Evolutionary conservation across 2,797 vertebrate genomes (phyloP).

Genomic region (Intellagama lesueurii): DNA sequence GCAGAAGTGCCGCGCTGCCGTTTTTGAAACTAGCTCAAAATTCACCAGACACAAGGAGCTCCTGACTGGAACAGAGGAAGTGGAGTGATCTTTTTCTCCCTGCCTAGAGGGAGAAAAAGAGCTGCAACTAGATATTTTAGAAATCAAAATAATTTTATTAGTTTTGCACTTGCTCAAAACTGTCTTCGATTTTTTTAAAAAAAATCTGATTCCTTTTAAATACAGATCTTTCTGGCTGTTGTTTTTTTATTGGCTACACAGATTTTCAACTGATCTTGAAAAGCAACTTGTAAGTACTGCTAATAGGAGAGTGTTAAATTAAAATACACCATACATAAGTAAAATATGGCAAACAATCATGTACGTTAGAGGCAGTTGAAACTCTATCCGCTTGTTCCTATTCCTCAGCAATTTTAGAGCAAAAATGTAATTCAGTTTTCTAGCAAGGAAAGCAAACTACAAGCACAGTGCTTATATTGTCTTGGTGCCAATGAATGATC

Average conservation of each 20-base stretch:
- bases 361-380: conserved; percentile 35
- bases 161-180: not conserved
- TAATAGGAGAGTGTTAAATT: not conserved
- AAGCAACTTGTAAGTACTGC: not conserved
- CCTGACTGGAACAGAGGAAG: too few species aligned
- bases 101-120: too few species aligned
- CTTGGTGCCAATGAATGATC: conserved; percentile 33
- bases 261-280: not conserved
- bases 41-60: not conserved
- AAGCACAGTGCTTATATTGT: not conserved
- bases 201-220: too few species aligned
- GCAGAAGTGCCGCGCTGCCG: too few species aligned
- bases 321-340: conserved; percentile 3
- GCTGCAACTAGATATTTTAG: not conserved
- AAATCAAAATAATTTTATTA: not conserved
- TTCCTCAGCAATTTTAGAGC: conserved; percentile 32
- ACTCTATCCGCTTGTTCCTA: conserved; percentile 8
- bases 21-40: not conserved
- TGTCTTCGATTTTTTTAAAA: not conserved
- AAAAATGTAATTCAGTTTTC: conserved; percentile 40
- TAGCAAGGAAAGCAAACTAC: conserved; percentile 19
- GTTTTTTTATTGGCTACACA: not conserved
- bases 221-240: not conserved
- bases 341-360: not conserved
- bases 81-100: too few species aligned